Evolutionary conservation across 2,113 vertebrate species (phyloP).

Genomic region (Morone saxatilis): DNA sequence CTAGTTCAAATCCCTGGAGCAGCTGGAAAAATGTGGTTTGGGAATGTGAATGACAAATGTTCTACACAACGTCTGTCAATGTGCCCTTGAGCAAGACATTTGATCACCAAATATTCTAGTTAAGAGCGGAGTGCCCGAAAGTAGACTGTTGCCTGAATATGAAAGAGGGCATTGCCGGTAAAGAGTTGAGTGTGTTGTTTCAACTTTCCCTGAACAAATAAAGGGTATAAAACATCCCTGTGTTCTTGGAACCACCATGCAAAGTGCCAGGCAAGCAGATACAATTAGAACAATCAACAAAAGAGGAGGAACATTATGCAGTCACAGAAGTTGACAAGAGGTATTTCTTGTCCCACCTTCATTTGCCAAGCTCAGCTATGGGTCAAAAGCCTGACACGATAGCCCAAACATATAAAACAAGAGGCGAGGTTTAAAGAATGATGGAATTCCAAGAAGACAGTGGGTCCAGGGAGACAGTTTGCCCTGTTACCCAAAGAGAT

Average conservation of each 20-base stretch:
- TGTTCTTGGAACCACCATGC: slow-evolving; percentile 3
- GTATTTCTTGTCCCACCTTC: slow-evolving; percentile 20
- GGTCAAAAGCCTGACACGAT: slow-evolving; percentile 48
- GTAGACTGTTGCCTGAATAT: slow-evolving; percentile 8
- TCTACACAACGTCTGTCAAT: background rate
- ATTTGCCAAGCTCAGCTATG: slow-evolving; percentile 38
- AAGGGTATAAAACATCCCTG: background rate
- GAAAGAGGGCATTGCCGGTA: slow-evolving; percentile 18
- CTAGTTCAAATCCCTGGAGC: background rate
- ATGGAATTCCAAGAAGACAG: slow-evolving; percentile 56
- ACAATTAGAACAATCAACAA: slow-evolving; percentile 25
- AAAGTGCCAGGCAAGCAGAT: slow-evolving; percentile 5
- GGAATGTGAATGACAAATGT: slow-evolving; percentile 7
- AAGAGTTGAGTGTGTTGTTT: slow-evolving; percentile 11
- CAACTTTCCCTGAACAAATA: slow-evolving; percentile 17
- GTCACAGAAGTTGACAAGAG: background rate
- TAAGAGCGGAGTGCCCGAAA: background rate
- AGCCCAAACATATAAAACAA: slow-evolving; percentile 46
- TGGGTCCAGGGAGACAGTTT: slow-evolving; percentile 56
- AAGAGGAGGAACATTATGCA: background rate
- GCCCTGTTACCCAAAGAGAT: slow-evolving; percentile 75
- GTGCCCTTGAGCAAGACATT: background rate
- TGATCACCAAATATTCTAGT: background rate
- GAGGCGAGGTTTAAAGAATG: slow-evolving; percentile 40
- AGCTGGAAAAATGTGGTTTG: background rate